Evolutionary conservation across 2,888 invertebrate genomes (phyloP), one percentile per base, ranked within the genome.

Genomic region (Monochamus alternatus): DNA sequence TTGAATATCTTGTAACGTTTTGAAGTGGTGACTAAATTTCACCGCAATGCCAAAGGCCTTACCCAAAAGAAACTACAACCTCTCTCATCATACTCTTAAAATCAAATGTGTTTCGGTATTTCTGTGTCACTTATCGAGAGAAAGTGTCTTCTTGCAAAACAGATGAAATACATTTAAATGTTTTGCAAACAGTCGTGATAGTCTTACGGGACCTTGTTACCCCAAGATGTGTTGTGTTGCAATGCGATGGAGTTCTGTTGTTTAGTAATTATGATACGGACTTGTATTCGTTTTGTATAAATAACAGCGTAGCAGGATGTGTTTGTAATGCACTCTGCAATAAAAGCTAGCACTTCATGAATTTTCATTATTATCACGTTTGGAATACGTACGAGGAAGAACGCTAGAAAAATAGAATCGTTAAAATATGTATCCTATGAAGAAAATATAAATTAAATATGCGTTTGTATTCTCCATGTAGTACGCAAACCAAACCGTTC

Each of bases 361-460:
- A 63, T 63, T 63, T 4, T 63, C 12, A 38, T 32, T 63, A 43
- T 9, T 32, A 5, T 32, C 31, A n/a, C 22, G 62, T 43, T 12
- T n/a, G 62, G 4, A 63, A 59, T 38, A 63, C 10, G 32, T n/a
- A 31, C 43, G 14, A 63, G 62, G 43, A 63, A 43, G 62, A 43
- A 43, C n/a, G 43, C 43, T 38, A 63, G 38, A 63, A 43, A 63
- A 43, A n/a, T 63, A n/a, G 38, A 63, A 43, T 62, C 31, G 32
- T n/a, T 3, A 62, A 22, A 38, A 5, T 38, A 43, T 14, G 43
- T 43, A 38, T 63, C 62, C 62, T 63, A 63, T 22, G 22, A 22
- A 22, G 22, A 22, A 22, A 22, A 22, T 22, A 38, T 63, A 63
- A 63, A 9, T 43, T 38, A 14, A 47, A 9, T 47, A 47, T 47